Conservation (phyloP, 2,888 invertebrate genomes). For the Folsomia candida region DNA sequence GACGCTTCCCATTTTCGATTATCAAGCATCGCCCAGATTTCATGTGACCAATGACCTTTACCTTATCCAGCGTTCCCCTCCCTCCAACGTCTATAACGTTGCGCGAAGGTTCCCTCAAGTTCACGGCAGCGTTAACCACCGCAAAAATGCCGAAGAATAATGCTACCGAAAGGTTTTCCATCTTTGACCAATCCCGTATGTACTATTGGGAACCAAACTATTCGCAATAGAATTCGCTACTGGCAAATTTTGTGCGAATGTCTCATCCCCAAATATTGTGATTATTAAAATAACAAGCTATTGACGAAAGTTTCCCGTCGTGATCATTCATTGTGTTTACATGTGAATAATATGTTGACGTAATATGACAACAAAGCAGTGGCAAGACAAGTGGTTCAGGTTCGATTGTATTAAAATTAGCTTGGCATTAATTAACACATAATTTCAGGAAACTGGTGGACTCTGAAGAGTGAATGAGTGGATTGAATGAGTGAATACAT, state of each 20-base stretch:
- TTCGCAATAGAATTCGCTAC: no score
- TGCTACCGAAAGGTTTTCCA: no score
- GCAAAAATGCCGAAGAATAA: background rate
- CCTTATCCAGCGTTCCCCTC: constrained; percentile 26
- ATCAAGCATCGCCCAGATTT: constrained; percentile 36
- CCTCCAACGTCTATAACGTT: background rate
- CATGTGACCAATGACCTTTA: constrained; percentile 32
- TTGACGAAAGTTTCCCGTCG: no score
- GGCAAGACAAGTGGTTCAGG: no score
- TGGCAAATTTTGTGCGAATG: no score
- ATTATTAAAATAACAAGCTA: no score
- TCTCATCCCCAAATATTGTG: no score
- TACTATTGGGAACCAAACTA: no score
- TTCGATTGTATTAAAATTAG: constrained; percentile 15
- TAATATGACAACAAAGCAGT: no score
- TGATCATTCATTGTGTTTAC: no score
- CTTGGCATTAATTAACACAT: background rate
- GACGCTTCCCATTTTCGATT: constrained; percentile 32
- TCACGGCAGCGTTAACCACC: background rate
- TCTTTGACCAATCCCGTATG: no score
- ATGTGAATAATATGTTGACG: no score
- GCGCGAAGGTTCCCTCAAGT: constrained; percentile 1
- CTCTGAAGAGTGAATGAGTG: background rate
- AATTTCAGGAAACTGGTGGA: constrained; percentile 1
- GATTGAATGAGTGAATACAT: background rate